Evolutionary conservation across 1,140 invertebrate genomes (phyloP).

Genomic region (Drosophila asahinai): DNA sequence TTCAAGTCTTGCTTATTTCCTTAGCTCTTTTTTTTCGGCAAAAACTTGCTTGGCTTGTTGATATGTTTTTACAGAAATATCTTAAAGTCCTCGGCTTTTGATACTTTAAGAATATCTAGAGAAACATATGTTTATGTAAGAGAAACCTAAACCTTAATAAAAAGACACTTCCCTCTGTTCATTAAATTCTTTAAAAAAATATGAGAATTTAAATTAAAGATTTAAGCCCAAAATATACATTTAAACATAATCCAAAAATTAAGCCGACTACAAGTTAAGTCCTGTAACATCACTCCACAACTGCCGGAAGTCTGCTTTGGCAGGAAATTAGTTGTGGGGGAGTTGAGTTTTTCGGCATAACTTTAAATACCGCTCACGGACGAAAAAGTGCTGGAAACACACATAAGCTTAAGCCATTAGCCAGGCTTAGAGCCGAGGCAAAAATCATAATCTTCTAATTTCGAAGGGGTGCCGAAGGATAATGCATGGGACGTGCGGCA

Average conservation of each 20-base stretch:
- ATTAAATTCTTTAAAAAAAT: background rate
- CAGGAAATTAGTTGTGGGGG: constrained; percentile 39
- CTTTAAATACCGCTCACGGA: constrained; percentile 18
- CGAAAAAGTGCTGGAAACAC: constrained; percentile 25
- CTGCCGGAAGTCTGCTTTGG: constrained; percentile 27
- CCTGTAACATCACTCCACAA: background rate
- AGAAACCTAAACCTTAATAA: background rate
- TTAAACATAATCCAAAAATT: background rate
- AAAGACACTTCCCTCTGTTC: no score
- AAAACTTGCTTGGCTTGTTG: background rate
- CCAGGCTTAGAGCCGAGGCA: constrained; percentile 57
- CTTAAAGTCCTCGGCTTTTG: background rate
- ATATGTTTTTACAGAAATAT: background rate
- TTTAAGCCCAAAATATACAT: background rate
- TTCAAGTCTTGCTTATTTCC: constrained; percentile 1
- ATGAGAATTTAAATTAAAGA: no score
- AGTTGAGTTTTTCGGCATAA: constrained; percentile 22
- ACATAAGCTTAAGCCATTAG: constrained; percentile 75
- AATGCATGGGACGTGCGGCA: constrained; percentile 54
- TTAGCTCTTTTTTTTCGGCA: background rate
- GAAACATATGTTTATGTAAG: no score
- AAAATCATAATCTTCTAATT: constrained; percentile 80
- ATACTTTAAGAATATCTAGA: no score
- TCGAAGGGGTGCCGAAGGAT: constrained; percentile 26
- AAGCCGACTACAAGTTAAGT: constrained; percentile 14